Conservation (phyloP, 1,140 invertebrate genomes). For the Parapsyche elsis region DNA sequence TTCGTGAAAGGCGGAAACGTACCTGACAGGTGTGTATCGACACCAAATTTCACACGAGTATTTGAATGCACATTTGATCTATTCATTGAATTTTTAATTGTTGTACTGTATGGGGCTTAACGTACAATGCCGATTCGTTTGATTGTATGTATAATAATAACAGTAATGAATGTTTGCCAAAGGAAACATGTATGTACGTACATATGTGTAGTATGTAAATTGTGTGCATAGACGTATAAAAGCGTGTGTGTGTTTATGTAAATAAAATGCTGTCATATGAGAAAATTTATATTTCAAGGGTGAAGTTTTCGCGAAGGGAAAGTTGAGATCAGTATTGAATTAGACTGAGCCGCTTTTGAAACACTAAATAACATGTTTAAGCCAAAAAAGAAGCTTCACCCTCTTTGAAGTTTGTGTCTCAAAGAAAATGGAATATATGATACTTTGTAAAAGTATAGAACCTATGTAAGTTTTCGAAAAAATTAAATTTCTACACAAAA, state of each 20-base stretch:
- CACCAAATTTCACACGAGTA: not conserved
- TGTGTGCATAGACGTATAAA: not conserved
- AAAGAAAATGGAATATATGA: conserved; percentile 26
- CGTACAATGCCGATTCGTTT: no score
- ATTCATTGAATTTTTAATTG: no score
- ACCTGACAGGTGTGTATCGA: not conserved
- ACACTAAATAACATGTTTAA: conserved; percentile 30
- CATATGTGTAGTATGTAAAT: not conserved
- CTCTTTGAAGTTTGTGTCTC: conserved; percentile 20
- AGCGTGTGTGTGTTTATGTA: no score
- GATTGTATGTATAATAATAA: no score
- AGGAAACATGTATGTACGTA: conserved; percentile 6
- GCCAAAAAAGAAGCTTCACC: conserved; percentile 10
- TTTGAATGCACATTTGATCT: not conserved
- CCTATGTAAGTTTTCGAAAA: conserved; percentile 10
- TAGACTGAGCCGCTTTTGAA: conserved; percentile 28
- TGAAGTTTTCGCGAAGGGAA: not conserved
- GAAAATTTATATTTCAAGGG: no score
- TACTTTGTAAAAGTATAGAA: not conserved
- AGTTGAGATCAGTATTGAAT: conserved; percentile 15
- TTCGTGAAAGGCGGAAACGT: not conserved
- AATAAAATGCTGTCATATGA: no score
- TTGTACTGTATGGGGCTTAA: no score
- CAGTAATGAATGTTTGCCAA: no score
- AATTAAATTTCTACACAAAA: conserved; percentile 12